Base-by-base conservation (phyloP, 2,797 vertebrate genomes). In the Sebastes oblongus region DNA sequence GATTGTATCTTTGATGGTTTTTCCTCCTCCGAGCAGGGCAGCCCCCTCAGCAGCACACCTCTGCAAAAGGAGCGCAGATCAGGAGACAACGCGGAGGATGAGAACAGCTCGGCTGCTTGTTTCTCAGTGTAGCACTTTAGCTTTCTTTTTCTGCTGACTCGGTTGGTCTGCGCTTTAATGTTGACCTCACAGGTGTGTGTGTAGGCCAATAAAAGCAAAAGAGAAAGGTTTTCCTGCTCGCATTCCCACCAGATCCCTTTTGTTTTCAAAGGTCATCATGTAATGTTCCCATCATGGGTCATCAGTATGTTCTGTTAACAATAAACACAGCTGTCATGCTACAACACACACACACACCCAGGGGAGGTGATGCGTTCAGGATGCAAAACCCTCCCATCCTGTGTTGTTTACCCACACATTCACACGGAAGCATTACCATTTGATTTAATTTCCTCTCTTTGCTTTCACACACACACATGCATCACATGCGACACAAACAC, bases 1-100 rank as follows among this genome's bases (percentile, higher is more conserved):
- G 61, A 80, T 66, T 52, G 11, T 56, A 55, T 72, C 75, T 89
- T 74, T 86, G 82, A 79, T 87, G 85, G 42, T 25, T 87, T 80
- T 84, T 71, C 56, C 72, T 73, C 25, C 42, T 82, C 32, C 32
- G 68, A 72, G 80, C 59, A 88, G 85, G 89, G 32, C 67, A 77
- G 52, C 70, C 85, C 75, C 75, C 39, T 69, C 52, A 66, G 75
- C 62, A 50, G 25, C 61, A 78, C 82, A 86, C 82, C 73, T 81
- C 91, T 50, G 80, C 79, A 77, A 75, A 66, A 67, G 65, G 70
- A 78, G 70, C 77, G 13, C 74, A 67, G 92, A 89, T 91, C 52
- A 64, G 46, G 65, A 86, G 89, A 93, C 92, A 91, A 83, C 24
- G 72, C 7, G 1, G 77, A 76, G 27, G 84, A 89, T 90, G 90